These are phyloP conservation scores for Manis crassicaudata DNA, from an alignment of 2,797 vertebrate genomes.

Conservation along the genomic window DNA sequence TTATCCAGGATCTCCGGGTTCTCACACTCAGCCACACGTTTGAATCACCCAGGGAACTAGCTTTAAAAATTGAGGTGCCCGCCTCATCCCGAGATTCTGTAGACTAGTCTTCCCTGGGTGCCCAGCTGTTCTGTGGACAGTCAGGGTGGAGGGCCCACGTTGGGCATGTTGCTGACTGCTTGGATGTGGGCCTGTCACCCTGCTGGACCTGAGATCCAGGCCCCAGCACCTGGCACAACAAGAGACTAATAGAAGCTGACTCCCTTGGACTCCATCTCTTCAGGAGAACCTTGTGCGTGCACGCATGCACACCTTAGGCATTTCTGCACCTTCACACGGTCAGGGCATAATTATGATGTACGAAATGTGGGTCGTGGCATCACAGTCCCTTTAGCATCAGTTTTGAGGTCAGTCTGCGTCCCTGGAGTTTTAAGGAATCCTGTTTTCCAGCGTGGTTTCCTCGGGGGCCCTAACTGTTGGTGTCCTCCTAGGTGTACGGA, in stretches of 20 bases:
- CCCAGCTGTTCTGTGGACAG: background rate
- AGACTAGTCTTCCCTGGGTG: rapidly evolving
- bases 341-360: background rate
- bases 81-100: background rate
- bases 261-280: background rate
- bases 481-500: slow-evolving; percentile 92
- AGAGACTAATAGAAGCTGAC: background rate
- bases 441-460: background rate
- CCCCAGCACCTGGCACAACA: background rate
- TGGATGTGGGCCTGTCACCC: background rate
- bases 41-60: background rate
- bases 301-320: rapidly evolving
- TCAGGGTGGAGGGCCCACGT: background rate
- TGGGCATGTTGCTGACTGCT: too few species aligned
- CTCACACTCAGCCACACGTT: background rate
- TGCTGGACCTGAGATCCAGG: background rate
- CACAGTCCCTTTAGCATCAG: too few species aligned
- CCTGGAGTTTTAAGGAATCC: background rate
- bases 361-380: background rate
- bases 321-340: background rate
- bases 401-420: background rate
- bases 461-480: background rate
- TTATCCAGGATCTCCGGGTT: too few species aligned
- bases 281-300: background rate
- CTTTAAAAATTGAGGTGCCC: background rate